Percentiles rank a stretch among this genome's conserved stretches.
These are phyloP conservation scores for Tricholauxania praeusta DNA, from an alignment of 2,888 invertebrate genomes.

Conservation along the genomic window DNA sequence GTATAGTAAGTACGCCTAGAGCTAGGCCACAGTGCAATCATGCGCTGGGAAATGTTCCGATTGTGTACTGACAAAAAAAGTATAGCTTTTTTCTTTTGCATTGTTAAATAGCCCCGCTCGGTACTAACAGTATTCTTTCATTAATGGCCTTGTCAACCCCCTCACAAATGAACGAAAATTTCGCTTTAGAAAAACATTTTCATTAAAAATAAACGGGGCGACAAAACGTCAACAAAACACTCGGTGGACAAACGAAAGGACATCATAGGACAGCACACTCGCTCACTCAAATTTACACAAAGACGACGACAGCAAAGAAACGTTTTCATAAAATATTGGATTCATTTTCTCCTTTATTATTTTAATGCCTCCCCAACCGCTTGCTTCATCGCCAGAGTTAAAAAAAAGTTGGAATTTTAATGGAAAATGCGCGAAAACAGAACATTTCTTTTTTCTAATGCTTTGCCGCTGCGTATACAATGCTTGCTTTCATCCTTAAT, in stretches of 20 bases:
- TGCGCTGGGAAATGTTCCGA: neutral
- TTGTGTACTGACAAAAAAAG: neutral
- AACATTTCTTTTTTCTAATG: constrained; percentile 26
- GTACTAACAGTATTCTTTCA: neutral
- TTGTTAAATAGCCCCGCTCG: too few relatives aligned
- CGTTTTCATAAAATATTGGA: constrained; percentile 59
- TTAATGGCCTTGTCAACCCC: constrained; percentile 15
- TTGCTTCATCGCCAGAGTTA: constrained; percentile 9
- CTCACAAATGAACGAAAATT: constrained; percentile 16
- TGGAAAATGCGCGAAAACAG: constrained; percentile 62
- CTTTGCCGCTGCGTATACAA: constrained; percentile 14
- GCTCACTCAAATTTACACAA: neutral
- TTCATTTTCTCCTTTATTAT: constrained; percentile 64
- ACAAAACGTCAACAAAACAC: constrained; percentile 17
- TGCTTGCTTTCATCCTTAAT: constrained; percentile 13
- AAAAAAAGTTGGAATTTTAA: constrained; percentile 62
- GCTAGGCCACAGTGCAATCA: neutral
- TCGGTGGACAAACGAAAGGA: neutral
- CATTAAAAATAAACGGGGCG: constrained; percentile 34
- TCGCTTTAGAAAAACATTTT: constrained; percentile 41
- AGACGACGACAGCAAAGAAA: constrained; percentile 26
- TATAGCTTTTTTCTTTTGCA: neutral
- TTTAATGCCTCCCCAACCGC: constrained; percentile 40
- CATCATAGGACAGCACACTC: neutral
- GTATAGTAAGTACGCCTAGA: constrained; percentile 37